A percentile compares a stretch with the other conserved stretches of the same genome.
Conservation (phyloP, 2,888 invertebrate genomes). For the Pseudoips prasinana region DNA sequence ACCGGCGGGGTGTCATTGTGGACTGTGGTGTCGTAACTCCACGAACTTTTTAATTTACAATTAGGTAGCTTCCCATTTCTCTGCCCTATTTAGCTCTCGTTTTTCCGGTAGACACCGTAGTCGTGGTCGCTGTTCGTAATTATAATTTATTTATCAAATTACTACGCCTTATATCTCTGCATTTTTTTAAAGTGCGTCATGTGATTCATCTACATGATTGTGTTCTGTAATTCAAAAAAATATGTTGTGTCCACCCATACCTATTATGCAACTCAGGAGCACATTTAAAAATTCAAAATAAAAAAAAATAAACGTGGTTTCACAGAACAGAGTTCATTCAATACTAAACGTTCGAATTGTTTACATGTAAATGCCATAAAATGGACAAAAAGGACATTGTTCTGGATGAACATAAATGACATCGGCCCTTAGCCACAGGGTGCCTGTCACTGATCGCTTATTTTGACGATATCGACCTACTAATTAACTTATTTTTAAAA, state of each 20-base stretch:
- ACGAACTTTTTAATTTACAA: constrained; percentile 83
- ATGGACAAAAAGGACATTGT: constrained; percentile 26
- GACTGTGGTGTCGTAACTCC: constrained; percentile 82
- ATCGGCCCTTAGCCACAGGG: constrained; percentile 50
- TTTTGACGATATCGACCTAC: constrained; percentile 57
- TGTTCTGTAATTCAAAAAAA: no score
- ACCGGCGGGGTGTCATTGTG: constrained; percentile 75
- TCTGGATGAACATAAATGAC: constrained; percentile 29
- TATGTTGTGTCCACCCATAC: no score
- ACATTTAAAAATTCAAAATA: constrained; percentile 1
- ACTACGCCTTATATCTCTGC: constrained; percentile 52
- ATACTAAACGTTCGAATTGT: constrained; percentile 11
- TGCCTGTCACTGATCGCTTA: constrained; percentile 44
- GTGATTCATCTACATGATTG: no score
- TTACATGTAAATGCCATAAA: constrained; percentile 10
- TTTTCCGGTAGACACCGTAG: constrained; percentile 70
- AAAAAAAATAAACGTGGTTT: constrained; percentile 6
- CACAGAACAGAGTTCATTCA: constrained; percentile 12
- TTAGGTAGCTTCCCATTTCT: constrained; percentile 82
- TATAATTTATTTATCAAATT: constrained; percentile 78
- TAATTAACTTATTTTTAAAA: constrained; percentile 72
- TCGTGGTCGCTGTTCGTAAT: constrained; percentile 64
- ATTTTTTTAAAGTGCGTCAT: constrained; percentile 40
- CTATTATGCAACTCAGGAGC: no score
- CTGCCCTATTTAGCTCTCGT: constrained; percentile 81